phyloP scores from a whole-genome alignment of 2,888 invertebrate species.

The Mimumesa dahlbomi region DNA sequence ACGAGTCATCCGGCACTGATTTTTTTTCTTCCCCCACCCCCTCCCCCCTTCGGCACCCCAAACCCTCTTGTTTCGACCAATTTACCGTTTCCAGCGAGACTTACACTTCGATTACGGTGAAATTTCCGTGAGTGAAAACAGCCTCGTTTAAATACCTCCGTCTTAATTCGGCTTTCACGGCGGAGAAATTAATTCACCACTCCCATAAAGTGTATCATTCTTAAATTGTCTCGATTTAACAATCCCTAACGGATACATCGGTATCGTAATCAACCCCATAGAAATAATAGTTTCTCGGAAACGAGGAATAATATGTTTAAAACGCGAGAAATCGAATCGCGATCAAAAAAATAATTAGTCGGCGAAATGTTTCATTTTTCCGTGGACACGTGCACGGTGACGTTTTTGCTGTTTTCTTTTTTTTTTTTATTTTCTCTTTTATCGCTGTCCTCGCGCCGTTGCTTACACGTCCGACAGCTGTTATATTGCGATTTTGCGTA shows the following conservation, averaged over 20 bases:
- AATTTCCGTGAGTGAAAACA: too few species aligned
- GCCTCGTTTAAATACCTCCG: too few species aligned
- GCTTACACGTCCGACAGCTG: constrained; percentile 29
- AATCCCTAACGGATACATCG: too few species aligned
- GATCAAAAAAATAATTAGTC: not conserved
- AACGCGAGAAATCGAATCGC: too few species aligned
- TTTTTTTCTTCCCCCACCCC: constrained; percentile 74
- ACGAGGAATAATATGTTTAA: too few species aligned
- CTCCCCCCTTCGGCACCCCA: constrained; percentile 61
- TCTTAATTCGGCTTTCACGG: too few species aligned
- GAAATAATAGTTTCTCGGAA: too few species aligned
- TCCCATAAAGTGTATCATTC: too few species aligned
- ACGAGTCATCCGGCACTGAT: constrained; percentile 77
- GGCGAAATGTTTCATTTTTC: not conserved
- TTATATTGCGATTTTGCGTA: constrained; percentile 58
- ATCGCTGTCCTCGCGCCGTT: not conserved
- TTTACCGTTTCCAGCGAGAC: constrained; percentile 43
- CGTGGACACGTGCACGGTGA: not conserved
- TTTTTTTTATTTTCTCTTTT: not conserved
- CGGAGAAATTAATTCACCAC: too few species aligned
- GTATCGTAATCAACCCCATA: too few species aligned
- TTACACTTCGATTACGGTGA: constrained; percentile 24
- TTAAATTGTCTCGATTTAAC: too few species aligned
- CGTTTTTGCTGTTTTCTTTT: not conserved
- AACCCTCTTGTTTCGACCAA: constrained; percentile 62